Evolutionary conservation across 2,888 invertebrate genomes (phyloP).

Genomic region (Clunio marinus): DNA sequence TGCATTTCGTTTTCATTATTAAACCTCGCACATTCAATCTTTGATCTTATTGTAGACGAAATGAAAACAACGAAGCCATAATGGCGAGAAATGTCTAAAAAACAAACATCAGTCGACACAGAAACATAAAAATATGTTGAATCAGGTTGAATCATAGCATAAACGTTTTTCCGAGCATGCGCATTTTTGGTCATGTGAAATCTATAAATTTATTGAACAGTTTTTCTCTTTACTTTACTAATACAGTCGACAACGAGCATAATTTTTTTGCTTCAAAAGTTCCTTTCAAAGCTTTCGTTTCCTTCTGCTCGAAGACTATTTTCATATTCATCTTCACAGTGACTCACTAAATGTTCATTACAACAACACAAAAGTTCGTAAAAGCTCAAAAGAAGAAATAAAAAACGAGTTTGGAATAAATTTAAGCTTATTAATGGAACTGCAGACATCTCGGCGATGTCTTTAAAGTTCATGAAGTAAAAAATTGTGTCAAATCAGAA

Average conservation of each 20-base stretch:
- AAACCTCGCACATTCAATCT: no score
- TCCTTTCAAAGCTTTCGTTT: no score
- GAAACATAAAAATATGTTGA: constrained; percentile 1
- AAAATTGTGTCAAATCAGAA: background rate
- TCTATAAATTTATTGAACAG: constrained; percentile 10
- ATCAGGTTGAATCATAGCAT: constrained; percentile 18
- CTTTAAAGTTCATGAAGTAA: background rate
- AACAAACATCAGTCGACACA: background rate
- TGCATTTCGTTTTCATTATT: no score
- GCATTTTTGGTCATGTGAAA: background rate
- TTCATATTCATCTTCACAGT: no score
- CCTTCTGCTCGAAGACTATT: no score
- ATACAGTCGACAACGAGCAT: background rate
- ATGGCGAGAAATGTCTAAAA: background rate
- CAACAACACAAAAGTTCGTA: no score
- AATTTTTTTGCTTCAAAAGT: no score
- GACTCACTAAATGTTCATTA: no score
- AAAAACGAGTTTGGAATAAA: constrained; percentile 15
- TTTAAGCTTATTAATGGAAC: background rate
- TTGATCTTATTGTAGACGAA: no score
- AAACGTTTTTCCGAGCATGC: background rate
- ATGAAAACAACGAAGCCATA: no score
- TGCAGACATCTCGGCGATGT: background rate
- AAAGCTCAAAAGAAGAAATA: no score
- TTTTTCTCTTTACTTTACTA: constrained; percentile 9